phyloP scores from a whole-genome alignment of 2,888 invertebrate species.

The Sesamia inferens region DNA sequence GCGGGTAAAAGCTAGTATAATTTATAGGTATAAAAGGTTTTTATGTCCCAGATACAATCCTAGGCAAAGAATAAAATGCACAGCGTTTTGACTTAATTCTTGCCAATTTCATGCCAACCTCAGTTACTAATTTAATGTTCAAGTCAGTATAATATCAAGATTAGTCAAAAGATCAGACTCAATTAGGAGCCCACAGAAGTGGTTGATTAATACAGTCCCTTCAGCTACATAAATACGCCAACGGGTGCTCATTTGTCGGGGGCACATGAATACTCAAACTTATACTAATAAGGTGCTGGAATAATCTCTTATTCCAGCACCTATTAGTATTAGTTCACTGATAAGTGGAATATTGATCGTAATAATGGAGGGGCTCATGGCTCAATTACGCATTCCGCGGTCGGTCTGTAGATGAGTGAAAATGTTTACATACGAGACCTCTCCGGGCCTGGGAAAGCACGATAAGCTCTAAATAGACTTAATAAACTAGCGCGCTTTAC shows the following conservation, averaged over 20 bases:
- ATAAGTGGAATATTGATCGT: no score
- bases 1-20: neutral
- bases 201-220: conserved; percentile 25
- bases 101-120: conserved; percentile 13
- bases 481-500: no score
- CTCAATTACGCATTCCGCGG: no score
- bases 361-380: no score
- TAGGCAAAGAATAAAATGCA: neutral
- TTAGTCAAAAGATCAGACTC: conserved; percentile 24
- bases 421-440: no score
- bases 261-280: neutral
- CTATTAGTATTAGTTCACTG: no score
- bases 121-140: conserved; percentile 30
- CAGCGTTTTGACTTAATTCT: conserved; percentile 23
- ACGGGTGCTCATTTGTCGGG: neutral
- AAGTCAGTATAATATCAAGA: conserved; percentile 6
- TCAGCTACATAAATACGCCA: conserved; percentile 5
- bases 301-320: no score
- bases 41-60: conserved; percentile 5
- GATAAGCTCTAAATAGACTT: no score
- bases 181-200: conserved; percentile 34
- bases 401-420: no score
- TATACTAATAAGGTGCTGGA: no score
- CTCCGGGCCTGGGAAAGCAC: no score
- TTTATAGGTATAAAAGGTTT: neutral